Evolutionary conservation across 2,888 invertebrate species (phyloP), one percentile per base, ranked within the genome.

Genomic region (Tinea semifulvella): DNA sequence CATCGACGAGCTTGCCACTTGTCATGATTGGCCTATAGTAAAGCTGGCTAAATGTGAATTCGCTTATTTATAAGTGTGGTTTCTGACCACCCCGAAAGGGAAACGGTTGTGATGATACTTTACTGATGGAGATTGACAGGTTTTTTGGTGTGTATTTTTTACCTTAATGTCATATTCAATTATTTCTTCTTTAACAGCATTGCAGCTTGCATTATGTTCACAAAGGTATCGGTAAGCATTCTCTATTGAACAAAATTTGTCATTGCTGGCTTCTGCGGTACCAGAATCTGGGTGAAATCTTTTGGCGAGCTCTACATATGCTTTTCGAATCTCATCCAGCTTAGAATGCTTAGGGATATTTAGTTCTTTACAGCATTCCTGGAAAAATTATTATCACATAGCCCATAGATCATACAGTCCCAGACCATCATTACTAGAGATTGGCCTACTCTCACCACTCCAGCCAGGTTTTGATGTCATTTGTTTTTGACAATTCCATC

Each of bases 221-320:
- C 87, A 85, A 2, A 92, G 63, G 16, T 82, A 73, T 53, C 88
- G 84, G 56, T 93, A 95, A 0, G 94, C 93, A 58, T 84, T 79
- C 60, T 93, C 91, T 46, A 91, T 85, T 56, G 85, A 80, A 35
- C 88, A 84, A 73, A 96, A 95, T 63, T 88, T 90, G 25, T 85
- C 83, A 38, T 85, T 81, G 63, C 86, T 83, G n/a, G 93, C 90
- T 50, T 90, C 86, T 0, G 83, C 68, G 0, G 84, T 82, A 0
- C 88, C 88, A 38, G 91, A 90, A 57, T 96, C 96, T 0, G 96
- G 95, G 67, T 96, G 95, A 56, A 87, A 92, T 53, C 84, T 84
- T 64, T 94, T 94, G 0, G 90, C 94, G 28, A 93, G 73, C 44
- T 84, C 74, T 40, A 94, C 70, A 60, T 91, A 95, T 1, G 92